Conservation (phyloP, 1,140 invertebrate genomes). For the Hydropsyche tenuis region DNA sequence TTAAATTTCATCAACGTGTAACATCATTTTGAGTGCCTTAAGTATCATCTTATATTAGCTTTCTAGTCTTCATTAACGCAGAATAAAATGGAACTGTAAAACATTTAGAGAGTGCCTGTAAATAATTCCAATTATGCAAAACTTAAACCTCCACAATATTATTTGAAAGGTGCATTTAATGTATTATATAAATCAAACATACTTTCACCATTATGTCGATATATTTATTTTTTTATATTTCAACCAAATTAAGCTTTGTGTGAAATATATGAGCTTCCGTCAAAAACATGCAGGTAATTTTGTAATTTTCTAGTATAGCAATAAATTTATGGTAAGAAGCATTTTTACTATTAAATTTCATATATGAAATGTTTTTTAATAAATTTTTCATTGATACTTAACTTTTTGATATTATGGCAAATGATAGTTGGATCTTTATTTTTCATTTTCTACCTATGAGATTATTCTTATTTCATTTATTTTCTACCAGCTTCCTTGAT, state of each 20-base stretch:
- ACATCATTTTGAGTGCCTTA: constrained; percentile 23
- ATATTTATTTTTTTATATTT: too few relatives aligned
- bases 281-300: too few relatives aligned
- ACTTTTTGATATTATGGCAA: not conserved
- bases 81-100: not conserved
- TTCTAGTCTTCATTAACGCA: not conserved
- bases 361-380: not conserved
- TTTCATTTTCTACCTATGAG: not conserved
- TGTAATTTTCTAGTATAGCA: too few relatives aligned
- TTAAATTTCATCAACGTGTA: not conserved
- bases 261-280: too few relatives aligned
- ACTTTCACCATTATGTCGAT: too few relatives aligned
- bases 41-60: not conserved
- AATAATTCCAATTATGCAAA: too few relatives aligned
- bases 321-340: not conserved
- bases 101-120: constrained; percentile 7
- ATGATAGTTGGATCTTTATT: not conserved
- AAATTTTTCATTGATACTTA: not conserved
- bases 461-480: too few relatives aligned
- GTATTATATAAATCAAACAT: too few relatives aligned
- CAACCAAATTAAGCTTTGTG: too few relatives aligned
- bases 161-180: too few relatives aligned
- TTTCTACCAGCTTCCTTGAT: too few relatives aligned
- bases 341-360: not conserved
- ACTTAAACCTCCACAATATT: too few relatives aligned